These are phyloP conservation scores for Crenuchus spilurus DNA, from an alignment of 2,797 vertebrate species.

Conservation along the genomic window DNA sequence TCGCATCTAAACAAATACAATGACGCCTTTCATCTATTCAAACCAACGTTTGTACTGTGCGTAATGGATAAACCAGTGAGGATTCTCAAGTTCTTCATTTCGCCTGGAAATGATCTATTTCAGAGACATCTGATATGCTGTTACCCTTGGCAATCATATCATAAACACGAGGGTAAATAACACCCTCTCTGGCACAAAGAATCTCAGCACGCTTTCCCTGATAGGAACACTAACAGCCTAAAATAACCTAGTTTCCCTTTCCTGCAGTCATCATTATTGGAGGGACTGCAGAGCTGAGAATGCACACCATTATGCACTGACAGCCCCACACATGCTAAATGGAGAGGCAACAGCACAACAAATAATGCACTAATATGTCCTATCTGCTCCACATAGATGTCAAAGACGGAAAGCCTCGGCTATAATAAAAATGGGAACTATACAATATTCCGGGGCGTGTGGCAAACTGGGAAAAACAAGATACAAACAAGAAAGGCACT, in stretches of 20 bases:
- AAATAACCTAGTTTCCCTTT: conserved; percentile 64
- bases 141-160: conserved; percentile 61
- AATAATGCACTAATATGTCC: conserved; percentile 54
- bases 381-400: conserved; percentile 48
- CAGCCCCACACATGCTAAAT: conserved; percentile 48
- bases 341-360: conserved; percentile 49
- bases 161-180: conserved; percentile 60
- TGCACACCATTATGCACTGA: conserved; percentile 61
- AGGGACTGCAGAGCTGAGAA: conserved; percentile 57
- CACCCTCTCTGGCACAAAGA: conserved; percentile 49
- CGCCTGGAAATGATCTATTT: conserved; percentile 56
- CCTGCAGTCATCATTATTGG: conserved; percentile 63
- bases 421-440: conserved; percentile 30
- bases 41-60: conserved; percentile 44
- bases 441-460: conserved; percentile 23
- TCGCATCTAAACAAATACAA: conserved; percentile 55
- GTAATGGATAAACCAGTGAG: conserved; percentile 56
- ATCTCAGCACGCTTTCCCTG: conserved; percentile 46
- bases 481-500: conserved; percentile 7
- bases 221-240: conserved; percentile 55
- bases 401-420: conserved; percentile 40
- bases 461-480: not conserved
- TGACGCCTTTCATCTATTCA: conserved; percentile 56
- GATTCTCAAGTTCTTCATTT: conserved; percentile 50
- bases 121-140: conserved; percentile 55